Evolutionary conservation across 2,113 vertebrate species (phyloP), one percentile per base, ranked within the genome.

Genomic region (Sebastes schlegelii): DNA sequence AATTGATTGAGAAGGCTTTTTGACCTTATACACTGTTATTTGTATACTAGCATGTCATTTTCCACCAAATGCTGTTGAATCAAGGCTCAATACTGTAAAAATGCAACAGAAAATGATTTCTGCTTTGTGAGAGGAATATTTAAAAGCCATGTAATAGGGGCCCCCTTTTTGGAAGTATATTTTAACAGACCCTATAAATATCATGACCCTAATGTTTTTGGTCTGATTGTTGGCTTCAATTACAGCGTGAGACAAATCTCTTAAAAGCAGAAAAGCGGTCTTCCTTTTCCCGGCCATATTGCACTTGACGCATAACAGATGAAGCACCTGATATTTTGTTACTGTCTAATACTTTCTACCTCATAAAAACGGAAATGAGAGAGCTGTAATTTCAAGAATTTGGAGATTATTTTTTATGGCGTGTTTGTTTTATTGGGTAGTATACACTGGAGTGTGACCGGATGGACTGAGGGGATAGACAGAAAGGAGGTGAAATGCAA

Each of bases 361-460:
- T 88, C 86, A 51, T 88, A 90, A 89, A 85, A 89, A 58, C 11
- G 2, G 62, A 84, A 91, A 88, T 48, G 82, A 86, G 64, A 86
- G 34, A 11, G 74, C 67, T 82, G 34, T 89, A 79, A 83, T 94
- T 86, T 88, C 34, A 82, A 79, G 75, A 87, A 85, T 88, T 89
- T 87, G 43, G 72, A 86, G 87, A 88, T 88, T 23, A 81, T 84
- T 84, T 86, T 92, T 88, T 81, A 91, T 83, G 88, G 79, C 62
- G 5, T 85, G 67, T 89, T 87, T 91, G 80, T 78, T 92, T 92
- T 92, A 89, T 85, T 82, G 79, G 86, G 77, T 82, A 84, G 86
- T 88, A 68, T 86, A 88, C 86, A 84, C 72, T 52, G 0, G 86
- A 80, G 65, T 84, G 70, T 85, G 84, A 80, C 77, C 68, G 78